These are phyloP conservation scores for Cantharis nigra DNA, from an alignment of 2,888 invertebrate species.

Conservation along the genomic window DNA sequence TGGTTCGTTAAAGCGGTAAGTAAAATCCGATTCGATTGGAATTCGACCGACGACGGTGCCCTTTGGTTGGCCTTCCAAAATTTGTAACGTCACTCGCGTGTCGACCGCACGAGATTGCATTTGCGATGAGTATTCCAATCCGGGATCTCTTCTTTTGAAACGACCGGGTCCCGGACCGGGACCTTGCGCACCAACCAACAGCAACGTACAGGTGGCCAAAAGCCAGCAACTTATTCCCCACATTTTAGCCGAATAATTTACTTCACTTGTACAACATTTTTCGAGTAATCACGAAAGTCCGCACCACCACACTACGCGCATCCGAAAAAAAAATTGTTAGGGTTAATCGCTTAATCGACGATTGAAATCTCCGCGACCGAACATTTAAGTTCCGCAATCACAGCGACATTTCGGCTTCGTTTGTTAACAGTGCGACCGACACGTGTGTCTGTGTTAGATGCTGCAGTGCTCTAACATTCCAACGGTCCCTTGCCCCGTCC, in stretches of 20 bases:
- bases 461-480: conserved; percentile 56
- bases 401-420: conserved; percentile 45
- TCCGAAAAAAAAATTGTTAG: conserved; percentile 6
- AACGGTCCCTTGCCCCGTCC: conserved; percentile 51
- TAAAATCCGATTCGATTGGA: conserved; percentile 84
- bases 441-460: conserved; percentile 52
- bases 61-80: conserved; percentile 82
- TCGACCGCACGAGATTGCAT: conserved; percentile 90
- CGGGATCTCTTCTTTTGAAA: conserved; percentile 44
- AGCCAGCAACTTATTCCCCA: conserved; percentile 42
- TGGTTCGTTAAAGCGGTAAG: conserved; percentile 91
- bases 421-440: conserved; percentile 44
- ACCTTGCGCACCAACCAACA: conserved; percentile 48
- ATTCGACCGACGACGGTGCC: conserved; percentile 87
- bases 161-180: conserved; percentile 53
- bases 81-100: conserved; percentile 83
- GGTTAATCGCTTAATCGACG: conserved; percentile 36
- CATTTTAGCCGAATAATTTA: conserved; percentile 36
- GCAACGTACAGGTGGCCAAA: conserved; percentile 40
- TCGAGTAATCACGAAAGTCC: conserved; percentile 18
- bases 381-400: conserved; percentile 33
- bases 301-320: conserved; percentile 15
- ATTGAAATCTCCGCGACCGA: conserved; percentile 37
- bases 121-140: conserved; percentile 58
- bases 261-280: conserved; percentile 6